phyloP scores from a whole-genome alignment of 2,888 invertebrate species.

The Steinernema carpocapsae region DNA sequence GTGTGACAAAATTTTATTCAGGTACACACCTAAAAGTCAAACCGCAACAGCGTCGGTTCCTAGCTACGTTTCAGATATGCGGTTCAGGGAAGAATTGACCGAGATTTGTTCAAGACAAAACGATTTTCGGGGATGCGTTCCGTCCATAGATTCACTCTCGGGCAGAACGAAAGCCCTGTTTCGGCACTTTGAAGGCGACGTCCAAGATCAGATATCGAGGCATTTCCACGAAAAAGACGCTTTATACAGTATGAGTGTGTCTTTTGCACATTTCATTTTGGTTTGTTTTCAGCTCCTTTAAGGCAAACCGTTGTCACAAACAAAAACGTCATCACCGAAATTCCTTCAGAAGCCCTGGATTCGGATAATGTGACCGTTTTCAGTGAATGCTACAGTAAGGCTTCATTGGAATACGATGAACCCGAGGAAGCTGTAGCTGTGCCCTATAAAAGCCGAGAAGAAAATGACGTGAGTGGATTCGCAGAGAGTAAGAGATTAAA shows the following conservation, averaged over 20 bases:
- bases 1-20: no score
- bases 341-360: not conserved
- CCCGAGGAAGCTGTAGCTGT: not conserved
- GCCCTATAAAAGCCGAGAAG: not conserved
- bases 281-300: not conserved
- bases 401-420: not conserved
- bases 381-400: not conserved
- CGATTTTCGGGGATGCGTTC: not conserved
- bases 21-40: no score
- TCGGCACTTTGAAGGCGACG: not conserved
- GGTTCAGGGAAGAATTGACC: not conserved
- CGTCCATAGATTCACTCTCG: not conserved
- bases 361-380: no score
- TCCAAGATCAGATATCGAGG: not conserved
- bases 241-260: not conserved
- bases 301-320: not conserved
- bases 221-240: not conserved
- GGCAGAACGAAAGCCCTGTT: constrained; percentile 2
- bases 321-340: not conserved
- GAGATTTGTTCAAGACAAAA: not conserved
- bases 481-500: not conserved
- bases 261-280: not conserved
- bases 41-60: not conserved
- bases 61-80: not conserved
- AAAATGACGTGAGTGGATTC: not conserved